A percentile compares a stretch with the other conserved stretches of the same genome.
phyloP scores from a whole-genome alignment of 2,888 invertebrate genomes.

The Eristalis intricaria region DNA sequence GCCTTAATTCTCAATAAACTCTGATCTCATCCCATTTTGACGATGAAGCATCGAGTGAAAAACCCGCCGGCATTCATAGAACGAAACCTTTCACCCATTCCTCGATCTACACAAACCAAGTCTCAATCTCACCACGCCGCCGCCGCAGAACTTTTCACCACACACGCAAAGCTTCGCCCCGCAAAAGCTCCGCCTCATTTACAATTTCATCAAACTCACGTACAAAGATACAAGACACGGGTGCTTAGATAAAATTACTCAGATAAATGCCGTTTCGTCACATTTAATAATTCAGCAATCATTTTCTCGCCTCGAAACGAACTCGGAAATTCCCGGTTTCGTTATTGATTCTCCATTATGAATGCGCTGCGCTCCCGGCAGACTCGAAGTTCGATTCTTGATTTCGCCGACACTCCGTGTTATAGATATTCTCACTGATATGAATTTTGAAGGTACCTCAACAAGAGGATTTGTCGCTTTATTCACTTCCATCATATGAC shows the following conservation, averaged over 20 bases:
- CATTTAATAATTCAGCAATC: slow-evolving; percentile 12
- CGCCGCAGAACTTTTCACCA: neutral
- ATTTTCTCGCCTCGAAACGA: neutral
- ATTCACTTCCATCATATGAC: neutral
- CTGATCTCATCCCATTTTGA: neutral
- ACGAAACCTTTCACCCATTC: neutral
- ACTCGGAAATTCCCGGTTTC: slow-evolving; percentile 33
- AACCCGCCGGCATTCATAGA: neutral
- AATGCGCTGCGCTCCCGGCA: neutral
- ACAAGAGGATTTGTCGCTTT: neutral
- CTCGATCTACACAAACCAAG: neutral
- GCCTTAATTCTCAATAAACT: neutral
- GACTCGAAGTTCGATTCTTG: neutral
- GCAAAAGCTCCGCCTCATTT: neutral
- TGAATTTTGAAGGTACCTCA: neutral
- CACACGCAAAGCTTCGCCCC: neutral
- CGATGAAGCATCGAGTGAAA: too few species aligned
- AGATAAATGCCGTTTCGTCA: slow-evolving; percentile 5
- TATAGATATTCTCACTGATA: neutral
- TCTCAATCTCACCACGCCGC: neutral
- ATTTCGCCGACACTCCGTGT: neutral
- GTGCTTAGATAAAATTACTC: neutral
- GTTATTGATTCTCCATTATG: slow-evolving; percentile 34
- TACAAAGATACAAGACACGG: neutral
- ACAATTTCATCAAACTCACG: neutral